Percentiles rank a stretch among this genome's conserved stretches.
Conservation (phyloP, 92 coral and sea anemone genomes). For the Palythoa heliodiscus region DNA sequence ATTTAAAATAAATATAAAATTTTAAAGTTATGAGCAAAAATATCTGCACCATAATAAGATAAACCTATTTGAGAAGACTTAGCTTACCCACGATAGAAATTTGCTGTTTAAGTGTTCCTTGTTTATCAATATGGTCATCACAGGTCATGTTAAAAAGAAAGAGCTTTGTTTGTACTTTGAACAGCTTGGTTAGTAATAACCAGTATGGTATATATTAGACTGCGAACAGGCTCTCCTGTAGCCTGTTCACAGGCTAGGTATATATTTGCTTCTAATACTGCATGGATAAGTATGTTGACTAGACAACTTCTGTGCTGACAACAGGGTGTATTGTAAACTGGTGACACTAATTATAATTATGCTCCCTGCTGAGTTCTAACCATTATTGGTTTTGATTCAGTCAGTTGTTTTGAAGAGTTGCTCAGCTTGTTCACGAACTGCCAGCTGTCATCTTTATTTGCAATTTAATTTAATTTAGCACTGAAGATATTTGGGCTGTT, state of each 20-base stretch:
- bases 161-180: background rate
- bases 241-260: background rate
- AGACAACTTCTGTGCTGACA: background rate
- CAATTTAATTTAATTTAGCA: background rate
- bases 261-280: background rate
- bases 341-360: constrained; percentile 1
- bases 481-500: background rate
- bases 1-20: no score
- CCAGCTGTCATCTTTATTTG: background rate
- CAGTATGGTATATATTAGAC: background rate
- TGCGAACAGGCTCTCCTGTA: no score
- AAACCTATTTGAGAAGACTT: no score
- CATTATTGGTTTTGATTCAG: background rate
- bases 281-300: background rate
- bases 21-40: no score
- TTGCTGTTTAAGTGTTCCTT: background rate
- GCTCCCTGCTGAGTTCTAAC: constrained; percentile 14
- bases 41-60: no score
- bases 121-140: background rate
- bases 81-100: no score
- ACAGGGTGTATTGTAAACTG: background rate
- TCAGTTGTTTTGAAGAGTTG: constrained; percentile 6
- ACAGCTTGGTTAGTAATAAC: background rate
- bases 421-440: background rate
- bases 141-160: background rate